Conservation (phyloP, 2,888 invertebrate species). For the Nesidiocoris tenuis region DNA sequence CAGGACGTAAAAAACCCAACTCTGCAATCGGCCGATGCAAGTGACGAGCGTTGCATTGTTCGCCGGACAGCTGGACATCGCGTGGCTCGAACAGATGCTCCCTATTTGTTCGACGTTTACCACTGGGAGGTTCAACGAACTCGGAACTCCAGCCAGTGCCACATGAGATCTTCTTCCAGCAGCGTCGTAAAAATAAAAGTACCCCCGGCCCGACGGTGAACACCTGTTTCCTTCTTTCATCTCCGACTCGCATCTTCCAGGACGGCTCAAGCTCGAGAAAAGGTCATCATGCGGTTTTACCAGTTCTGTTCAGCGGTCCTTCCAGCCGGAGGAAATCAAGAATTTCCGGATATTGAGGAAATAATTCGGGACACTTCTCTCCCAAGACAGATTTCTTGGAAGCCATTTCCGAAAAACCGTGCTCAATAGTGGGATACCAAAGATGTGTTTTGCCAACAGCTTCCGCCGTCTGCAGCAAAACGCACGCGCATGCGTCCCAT, state of each 20-base stretch:
- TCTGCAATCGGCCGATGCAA: neutral
- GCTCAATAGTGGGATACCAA: too few species aligned
- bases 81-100: neutral
- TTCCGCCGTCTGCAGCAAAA: too few species aligned
- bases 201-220: neutral
- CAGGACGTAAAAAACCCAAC: neutral
- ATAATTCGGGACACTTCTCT: too few species aligned
- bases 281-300: too few species aligned
- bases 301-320: too few species aligned
- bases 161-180: neutral
- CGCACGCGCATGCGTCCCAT: too few species aligned
- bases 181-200: neutral
- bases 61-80: neutral
- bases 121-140: neutral
- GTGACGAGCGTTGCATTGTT: neutral
- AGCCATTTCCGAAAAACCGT: too few species aligned
- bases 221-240: neutral
- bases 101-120: neutral
- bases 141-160: too few species aligned
- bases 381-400: too few species aligned
- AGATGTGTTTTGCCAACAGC: too few species aligned
- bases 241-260: neutral
- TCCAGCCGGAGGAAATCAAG: too few species aligned
- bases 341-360: too few species aligned
- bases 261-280: neutral